phyloP scores from a whole-genome alignment of 2,797 vertebrate genomes.

The Aulostomus chinensis region DNA sequence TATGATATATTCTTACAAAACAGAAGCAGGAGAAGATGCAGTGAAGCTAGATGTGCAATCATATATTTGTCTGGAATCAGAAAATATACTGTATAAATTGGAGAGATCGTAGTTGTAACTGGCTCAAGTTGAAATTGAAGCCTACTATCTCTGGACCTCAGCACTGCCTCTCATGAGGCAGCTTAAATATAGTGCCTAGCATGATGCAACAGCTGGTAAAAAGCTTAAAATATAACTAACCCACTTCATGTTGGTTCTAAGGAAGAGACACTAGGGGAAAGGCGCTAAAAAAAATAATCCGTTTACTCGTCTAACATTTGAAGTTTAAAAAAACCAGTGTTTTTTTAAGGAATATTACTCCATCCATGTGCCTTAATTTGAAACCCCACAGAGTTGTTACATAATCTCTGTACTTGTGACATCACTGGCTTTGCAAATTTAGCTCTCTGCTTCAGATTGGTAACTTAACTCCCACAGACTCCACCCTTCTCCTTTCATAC shows the following conservation, averaged over 20 bases:
- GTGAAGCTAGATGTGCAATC: constrained; percentile 10
- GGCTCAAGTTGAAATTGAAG: constrained; percentile 62
- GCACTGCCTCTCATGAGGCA: constrained; percentile 49
- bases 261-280: constrained; percentile 34
- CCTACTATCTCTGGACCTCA: constrained; percentile 50
- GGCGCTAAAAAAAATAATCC: constrained; percentile 19
- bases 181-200: constrained; percentile 72
- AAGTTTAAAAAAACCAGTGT: constrained; percentile 13
- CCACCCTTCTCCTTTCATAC: not conserved
- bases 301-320: constrained; percentile 16
- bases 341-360: not conserved
- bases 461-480: constrained; percentile 18
- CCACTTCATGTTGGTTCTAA: constrained; percentile 35
- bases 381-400: constrained; percentile 17
- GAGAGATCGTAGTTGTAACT: constrained; percentile 26
- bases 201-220: constrained; percentile 77
- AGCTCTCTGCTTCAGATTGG: constrained; percentile 18
- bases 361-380: not conserved
- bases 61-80: constrained; percentile 15
- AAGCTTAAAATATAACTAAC: constrained; percentile 68
- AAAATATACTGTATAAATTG: constrained; percentile 9
- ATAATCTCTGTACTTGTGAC: constrained; percentile 24
- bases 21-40: constrained; percentile 29
- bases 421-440: constrained; percentile 24
- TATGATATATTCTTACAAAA: constrained; percentile 39